Evolutionary conservation across 2,888 invertebrate genomes (phyloP), one percentile per base, ranked within the genome.

Genomic region (Cheilosia urbana): DNA sequence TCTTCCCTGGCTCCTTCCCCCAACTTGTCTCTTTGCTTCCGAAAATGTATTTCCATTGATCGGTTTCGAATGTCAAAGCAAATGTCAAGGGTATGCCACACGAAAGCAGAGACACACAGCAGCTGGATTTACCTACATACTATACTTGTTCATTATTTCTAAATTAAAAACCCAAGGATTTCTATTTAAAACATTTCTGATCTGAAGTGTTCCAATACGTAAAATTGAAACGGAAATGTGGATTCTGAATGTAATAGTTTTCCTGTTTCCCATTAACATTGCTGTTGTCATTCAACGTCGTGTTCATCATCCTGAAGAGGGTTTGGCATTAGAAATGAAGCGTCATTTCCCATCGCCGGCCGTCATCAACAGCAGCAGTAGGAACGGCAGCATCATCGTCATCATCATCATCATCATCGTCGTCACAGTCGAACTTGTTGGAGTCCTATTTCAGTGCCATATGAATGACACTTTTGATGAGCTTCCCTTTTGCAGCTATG

Each of bases 401-500:
- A 7, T 30, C 30, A 77, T 42, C 65, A 37, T 53, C 62, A 63
- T 73, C 73, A 55, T 62, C 51, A 42, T 78, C 68, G 49, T 78
- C 73, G 69, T 62, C 51, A 49, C 72, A 68, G 51, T 78, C 73
- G 65, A 79, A 79, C 79, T 84, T 84, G 79, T 79, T 75, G 69
- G 65, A 79, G 78, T 65, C 69, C 73, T 63, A 79, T 84, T 69
- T 78, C 63, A 84, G 79, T 69, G 47, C 58, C 76, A 58, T 69
- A 84, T 75, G 83, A 84, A 79, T 84, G 83, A 84, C 83, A 75
- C 63, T 84, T 79, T 73, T 69, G 73, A 68, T 73, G 62, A 57
- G 83, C 68, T 49, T 63, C 42, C 47, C 66, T 68, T 68, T 65
- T 83, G 49, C 63, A 60, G 57, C 34, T 62, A 49, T 73, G 83